Evolutionary conservation across 2,113 vertebrate genomes (phyloP).

Genomic region (Varanus komodoensis): DNA sequence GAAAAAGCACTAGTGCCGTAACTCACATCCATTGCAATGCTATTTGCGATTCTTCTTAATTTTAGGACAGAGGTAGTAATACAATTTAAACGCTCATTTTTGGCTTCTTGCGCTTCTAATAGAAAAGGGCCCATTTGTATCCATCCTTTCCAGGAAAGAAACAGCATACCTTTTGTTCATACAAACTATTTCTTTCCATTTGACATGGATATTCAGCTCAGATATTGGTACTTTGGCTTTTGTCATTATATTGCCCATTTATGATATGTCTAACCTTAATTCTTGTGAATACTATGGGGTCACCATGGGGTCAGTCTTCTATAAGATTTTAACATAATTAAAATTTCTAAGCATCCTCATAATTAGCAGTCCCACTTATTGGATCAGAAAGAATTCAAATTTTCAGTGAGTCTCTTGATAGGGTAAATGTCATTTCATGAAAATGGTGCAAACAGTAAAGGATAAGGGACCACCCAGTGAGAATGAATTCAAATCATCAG

Average conservation of each 20-base stretch:
- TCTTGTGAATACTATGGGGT: neutral
- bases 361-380: neutral
- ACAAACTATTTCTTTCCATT: neutral
- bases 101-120: neutral
- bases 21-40: neutral
- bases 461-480: neutral
- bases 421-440: neutral
- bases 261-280: neutral
- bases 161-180: neutral
- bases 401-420: neutral
- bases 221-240: neutral
- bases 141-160: neutral
- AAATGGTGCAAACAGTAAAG: neutral
- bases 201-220: neutral
- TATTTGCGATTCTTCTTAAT: neutral
- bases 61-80: neutral
- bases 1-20: neutral
- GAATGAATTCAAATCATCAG: neutral
- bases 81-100: no score
- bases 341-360: neutral
- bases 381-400: neutral
- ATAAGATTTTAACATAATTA: neutral
- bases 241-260: neutral
- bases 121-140: neutral
- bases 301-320: neutral